These are phyloP conservation scores for Caenorhabditis parvicauda DNA, from an alignment of 2,888 invertebrate genomes.

Conservation along the genomic window DNA sequence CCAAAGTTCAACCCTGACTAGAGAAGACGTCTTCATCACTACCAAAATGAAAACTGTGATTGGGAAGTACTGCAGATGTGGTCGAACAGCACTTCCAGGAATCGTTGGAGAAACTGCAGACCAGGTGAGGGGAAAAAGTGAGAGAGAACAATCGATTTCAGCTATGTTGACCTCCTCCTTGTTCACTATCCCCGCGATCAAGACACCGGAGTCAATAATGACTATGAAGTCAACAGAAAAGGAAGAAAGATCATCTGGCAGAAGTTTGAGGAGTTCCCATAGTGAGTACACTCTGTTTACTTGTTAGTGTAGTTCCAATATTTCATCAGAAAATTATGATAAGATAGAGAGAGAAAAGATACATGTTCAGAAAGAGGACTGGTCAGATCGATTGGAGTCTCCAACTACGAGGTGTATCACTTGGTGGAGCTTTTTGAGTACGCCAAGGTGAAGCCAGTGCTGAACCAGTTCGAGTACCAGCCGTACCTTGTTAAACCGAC, in stretches of 20 bases:
- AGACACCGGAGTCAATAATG: slow-evolving; percentile 22
- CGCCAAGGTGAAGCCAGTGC: slow-evolving; percentile 40
- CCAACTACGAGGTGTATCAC: slow-evolving; percentile 76
- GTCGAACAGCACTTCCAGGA: slow-evolving; percentile 29
- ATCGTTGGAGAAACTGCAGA: slow-evolving; percentile 34
- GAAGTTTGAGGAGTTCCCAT: slow-evolving; percentile 70
- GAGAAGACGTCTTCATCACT: slow-evolving; percentile 76
- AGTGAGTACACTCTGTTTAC: too few relatives aligned
- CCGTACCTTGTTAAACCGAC: slow-evolving; percentile 62
- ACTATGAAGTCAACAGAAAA: slow-evolving; percentile 19
- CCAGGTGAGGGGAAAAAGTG: slow-evolving; percentile 20
- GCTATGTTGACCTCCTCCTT: slow-evolving; percentile 38
- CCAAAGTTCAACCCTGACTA: not conserved
- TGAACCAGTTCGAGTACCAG: slow-evolving; percentile 64
- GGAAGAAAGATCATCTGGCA: slow-evolving; percentile 72
- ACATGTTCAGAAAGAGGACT: slow-evolving; percentile 62
- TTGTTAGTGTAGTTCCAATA: too few relatives aligned
- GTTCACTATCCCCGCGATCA: slow-evolving; percentile 42
- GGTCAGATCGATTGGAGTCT: slow-evolving; percentile 75
- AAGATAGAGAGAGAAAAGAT: too few relatives aligned
- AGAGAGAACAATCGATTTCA: slow-evolving; percentile 15
- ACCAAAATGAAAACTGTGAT: slow-evolving; percentile 72
- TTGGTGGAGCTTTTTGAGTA: slow-evolving; percentile 69
- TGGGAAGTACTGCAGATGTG: slow-evolving; percentile 27
- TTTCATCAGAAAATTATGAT: too few relatives aligned